phyloP scores from a whole-genome alignment of 2,797 vertebrate genomes.

The Buphagus erythrorhynchus region DNA sequence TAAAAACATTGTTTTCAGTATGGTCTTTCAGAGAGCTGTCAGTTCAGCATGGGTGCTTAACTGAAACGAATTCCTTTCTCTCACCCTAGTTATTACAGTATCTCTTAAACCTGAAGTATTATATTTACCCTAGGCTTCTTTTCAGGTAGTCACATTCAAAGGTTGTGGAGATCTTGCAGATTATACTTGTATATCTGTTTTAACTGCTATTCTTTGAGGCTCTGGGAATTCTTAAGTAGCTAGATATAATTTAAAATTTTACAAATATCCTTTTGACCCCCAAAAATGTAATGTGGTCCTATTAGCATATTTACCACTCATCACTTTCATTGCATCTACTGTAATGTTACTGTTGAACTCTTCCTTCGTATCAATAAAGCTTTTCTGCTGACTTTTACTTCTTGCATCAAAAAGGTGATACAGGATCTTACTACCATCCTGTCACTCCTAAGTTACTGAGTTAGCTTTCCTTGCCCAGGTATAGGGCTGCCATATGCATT shows the following conservation, averaged over 20 bases:
- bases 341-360: neutral
- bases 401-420: neutral
- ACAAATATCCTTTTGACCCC: neutral
- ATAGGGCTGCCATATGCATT: neutral
- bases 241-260: neutral
- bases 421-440: neutral
- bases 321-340: neutral
- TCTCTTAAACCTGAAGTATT: neutral
- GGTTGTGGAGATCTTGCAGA: neutral
- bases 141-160: neutral
- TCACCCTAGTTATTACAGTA: fast-evolving
- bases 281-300: neutral
- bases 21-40: neutral
- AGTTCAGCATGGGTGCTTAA: neutral
- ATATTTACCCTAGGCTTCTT: neutral
- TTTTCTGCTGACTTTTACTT: neutral
- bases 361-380: neutral
- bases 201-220: neutral
- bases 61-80: neutral
- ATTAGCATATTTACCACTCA: neutral
- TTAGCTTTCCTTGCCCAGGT: neutral
- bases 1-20: neutral
- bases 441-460: neutral
- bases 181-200: neutral
- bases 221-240: neutral